Evolutionary conservation across 2,888 invertebrate species (phyloP).

Genomic region (Tachystola acroxantha): DNA sequence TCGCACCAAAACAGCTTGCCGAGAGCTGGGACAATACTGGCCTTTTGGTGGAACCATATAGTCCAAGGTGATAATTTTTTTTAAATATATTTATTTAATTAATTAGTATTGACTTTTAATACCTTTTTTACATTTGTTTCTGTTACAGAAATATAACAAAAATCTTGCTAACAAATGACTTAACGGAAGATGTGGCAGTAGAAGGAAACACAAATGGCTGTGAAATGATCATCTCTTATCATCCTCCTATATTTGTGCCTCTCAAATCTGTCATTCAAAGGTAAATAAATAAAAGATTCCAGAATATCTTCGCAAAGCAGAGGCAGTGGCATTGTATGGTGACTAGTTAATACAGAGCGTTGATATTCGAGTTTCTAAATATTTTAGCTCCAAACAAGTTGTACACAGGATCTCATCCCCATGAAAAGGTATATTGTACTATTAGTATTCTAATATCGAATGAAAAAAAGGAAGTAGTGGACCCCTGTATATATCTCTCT

Average conservation of each 20-base stretch:
- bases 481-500: too few relatives aligned
- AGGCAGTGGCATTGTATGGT: too few relatives aligned
- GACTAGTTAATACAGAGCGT: too few relatives aligned
- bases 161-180: slow-evolving; percentile 93
- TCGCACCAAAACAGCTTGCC: slow-evolving; percentile 85
- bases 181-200: slow-evolving; percentile 91
- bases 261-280: slow-evolving; percentile 89
- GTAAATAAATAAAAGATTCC: slow-evolving; percentile 68
- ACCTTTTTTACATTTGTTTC: slow-evolving; percentile 2
- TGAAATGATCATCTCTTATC: slow-evolving; percentile 94
- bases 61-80: slow-evolving; percentile 54
- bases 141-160: slow-evolving; percentile 73
- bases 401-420: too few relatives aligned
- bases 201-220: slow-evolving; percentile 85
- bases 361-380: too few relatives aligned
- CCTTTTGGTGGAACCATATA: slow-evolving; percentile 88
- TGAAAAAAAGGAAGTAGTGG: too few relatives aligned
- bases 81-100: too few relatives aligned
- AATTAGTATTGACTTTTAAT: slow-evolving; percentile 1
- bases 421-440: too few relatives aligned
- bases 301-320: too few relatives aligned
- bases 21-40: slow-evolving; percentile 98
- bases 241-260: slow-evolving; percentile 95
- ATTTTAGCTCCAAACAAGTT: too few relatives aligned
- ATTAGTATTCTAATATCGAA: too few relatives aligned